phyloP scores from a whole-genome alignment of 1,140 invertebrate genomes.

The Pogonomyrmex barbatus region DNA sequence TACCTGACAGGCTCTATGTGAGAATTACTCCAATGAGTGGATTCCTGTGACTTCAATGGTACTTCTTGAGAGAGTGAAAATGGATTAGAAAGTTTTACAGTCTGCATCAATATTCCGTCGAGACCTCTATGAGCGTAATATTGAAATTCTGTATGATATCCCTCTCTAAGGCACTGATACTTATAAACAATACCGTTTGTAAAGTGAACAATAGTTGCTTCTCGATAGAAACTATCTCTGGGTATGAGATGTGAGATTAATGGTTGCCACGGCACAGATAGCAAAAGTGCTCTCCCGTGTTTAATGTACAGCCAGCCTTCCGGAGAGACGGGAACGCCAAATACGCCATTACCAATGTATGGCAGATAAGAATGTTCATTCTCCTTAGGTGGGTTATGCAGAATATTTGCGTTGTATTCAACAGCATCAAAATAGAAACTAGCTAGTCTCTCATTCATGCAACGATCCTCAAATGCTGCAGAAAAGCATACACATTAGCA shows the following conservation, averaged over 20 bases:
- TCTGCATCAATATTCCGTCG: conserved; percentile 92
- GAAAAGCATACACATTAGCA: conserved; percentile 48
- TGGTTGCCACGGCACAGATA: conserved; percentile 91
- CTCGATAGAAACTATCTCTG: conserved; percentile 84
- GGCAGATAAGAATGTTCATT: conserved; percentile 89
- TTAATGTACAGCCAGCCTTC: conserved; percentile 90
- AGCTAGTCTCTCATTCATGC: conserved; percentile 88
- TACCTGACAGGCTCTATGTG: conserved; percentile 86
- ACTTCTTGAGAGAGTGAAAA: conserved; percentile 86
- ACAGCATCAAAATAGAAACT: conserved; percentile 87
- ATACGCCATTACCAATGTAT: conserved; percentile 93
- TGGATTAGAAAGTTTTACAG: conserved; percentile 92
- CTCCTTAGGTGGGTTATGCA: conserved; percentile 86
- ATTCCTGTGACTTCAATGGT: conserved; percentile 85
- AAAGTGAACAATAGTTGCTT: conserved; percentile 89
- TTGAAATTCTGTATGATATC: conserved; percentile 89
- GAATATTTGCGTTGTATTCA: conserved; percentile 90
- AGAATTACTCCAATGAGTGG: conserved; percentile 86
- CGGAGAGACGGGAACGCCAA: conserved; percentile 89
- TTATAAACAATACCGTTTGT: conserved; percentile 89
- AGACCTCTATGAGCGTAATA: conserved; percentile 93
- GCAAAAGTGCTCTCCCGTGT: conserved; percentile 90
- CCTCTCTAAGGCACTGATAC: conserved; percentile 89
- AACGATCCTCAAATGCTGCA: conserved; percentile 88
- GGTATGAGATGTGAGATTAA: conserved; percentile 88